phyloP scores from a whole-genome alignment of 2,797 vertebrate species.

The Sebastes trivittatus region DNA sequence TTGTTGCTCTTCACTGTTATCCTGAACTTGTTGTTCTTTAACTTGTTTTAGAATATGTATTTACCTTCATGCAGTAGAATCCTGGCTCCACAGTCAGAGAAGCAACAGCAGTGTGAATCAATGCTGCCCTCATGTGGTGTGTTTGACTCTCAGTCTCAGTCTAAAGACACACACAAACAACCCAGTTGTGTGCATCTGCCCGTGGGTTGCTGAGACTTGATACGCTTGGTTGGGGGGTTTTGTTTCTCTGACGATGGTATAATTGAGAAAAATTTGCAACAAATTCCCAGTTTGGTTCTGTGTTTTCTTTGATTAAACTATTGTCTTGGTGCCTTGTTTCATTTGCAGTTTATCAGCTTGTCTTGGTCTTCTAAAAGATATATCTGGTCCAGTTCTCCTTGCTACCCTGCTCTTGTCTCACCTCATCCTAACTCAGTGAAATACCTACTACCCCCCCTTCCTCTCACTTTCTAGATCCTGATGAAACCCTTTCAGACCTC shows the following conservation, averaged over 20 bases:
- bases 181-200: background rate
- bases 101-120: slow-evolving; percentile 13
- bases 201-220: background rate
- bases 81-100: background rate
- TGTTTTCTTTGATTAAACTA: background rate
- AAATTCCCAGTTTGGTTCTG: background rate
- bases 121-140: slow-evolving; percentile 70
- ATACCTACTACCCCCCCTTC: background rate
- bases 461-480: background rate
- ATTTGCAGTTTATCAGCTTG: background rate
- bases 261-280: background rate
- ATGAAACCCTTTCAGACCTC: background rate
- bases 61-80: background rate
- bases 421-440: background rate
- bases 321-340: background rate
- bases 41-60: background rate
- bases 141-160: background rate
- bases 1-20: background rate
- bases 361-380: background rate
- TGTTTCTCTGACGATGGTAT: background rate
- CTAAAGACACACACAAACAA: background rate
- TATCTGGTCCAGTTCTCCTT: background rate
- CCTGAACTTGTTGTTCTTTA: background rate
- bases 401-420: background rate
- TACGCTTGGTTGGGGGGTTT: background rate